phyloP scores from a whole-genome alignment of 2,797 vertebrate species.

The Babyrousa celebensis region DNA sequence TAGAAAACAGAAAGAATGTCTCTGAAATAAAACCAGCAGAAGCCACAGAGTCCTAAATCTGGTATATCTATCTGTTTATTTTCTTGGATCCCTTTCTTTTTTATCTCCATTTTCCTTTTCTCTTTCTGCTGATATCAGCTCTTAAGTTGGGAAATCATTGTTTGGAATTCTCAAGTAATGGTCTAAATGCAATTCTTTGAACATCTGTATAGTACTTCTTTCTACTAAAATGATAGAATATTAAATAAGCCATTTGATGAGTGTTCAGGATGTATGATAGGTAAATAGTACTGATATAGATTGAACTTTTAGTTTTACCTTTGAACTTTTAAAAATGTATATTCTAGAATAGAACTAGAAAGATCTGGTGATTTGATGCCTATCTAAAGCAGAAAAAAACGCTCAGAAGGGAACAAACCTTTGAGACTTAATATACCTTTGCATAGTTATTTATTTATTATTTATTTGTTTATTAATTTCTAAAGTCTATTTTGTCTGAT shows the following conservation, averaged over 20 bases:
- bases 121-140: neutral
- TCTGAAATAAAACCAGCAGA: slow-evolving; percentile 61
- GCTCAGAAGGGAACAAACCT: slow-evolving; percentile 12
- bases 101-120: neutral
- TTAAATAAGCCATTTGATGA: neutral
- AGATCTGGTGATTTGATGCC: neutral
- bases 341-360: neutral
- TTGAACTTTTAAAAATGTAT: neutral
- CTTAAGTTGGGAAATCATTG: neutral
- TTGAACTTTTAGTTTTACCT: slow-evolving; percentile 5
- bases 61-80: neutral
- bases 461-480: too few relatives aligned
- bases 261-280: neutral
- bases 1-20: slow-evolving; percentile 44
- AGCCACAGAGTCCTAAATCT: neutral
- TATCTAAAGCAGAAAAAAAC: slow-evolving; percentile 30
- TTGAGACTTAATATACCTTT: slow-evolving; percentile 33
- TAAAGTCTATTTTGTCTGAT: too few relatives aligned
- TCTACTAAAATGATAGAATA: neutral
- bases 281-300: neutral
- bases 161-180: slow-evolving; percentile 37
- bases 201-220: neutral
- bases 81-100: neutral
- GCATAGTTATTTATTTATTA: neutral
- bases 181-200: slow-evolving; percentile 12